Base-by-base conservation (phyloP, 2,888 invertebrate genomes). In the Nudaria mundana region DNA sequence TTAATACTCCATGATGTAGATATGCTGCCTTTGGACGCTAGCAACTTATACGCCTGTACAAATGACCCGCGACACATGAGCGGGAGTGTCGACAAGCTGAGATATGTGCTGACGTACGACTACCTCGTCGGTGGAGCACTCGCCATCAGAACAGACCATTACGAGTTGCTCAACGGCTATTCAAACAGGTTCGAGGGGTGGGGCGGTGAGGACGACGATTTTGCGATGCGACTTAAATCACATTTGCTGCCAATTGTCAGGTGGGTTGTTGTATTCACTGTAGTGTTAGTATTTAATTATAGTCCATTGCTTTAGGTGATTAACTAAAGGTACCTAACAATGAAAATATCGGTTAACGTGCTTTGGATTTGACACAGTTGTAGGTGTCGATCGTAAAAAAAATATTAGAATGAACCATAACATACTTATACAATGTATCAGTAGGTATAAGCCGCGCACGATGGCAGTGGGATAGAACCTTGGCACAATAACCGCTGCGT, bases 1-100 rank as follows among this genome's bases (percentile, higher is more conserved):
- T 93, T 97, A 37, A 92, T 98, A 42, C 93, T 98, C 52, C 97
- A 97, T 67, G 98, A 98, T 72, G 94, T 98, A 15, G 98, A 98
- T 86, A 81, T 98, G 37, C 89, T 98, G 56, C 98, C 98, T 0
- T 81, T 94, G 44, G 95, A 94, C 76, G 89, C 91, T 13, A 91
- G 92, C 36, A 97, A 97, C 80, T 90, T 97, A 36, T 97, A 97
- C 76, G 94, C 92, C 0, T 97, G 97, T 66, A 90, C 93, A 0
- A 84, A 86, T 37, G 89, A 91, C 55, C 98, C 97, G 0, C 88
- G 97, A 1, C 98, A 98, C 71, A 93, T 98, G 94, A 95, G 96
- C 50, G 94, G 95, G 5, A 94, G 94, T 56, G 90, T 98, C 22
- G 96, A 98, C 81, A 94, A 92, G 47, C 95, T 96, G 51, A 53